Percentiles rank a stretch among this genome's conserved stretches.
These are phyloP conservation scores for Lacanobia wlatinum DNA, from an alignment of 2,888 invertebrate genomes.

Conservation along the genomic window DNA sequence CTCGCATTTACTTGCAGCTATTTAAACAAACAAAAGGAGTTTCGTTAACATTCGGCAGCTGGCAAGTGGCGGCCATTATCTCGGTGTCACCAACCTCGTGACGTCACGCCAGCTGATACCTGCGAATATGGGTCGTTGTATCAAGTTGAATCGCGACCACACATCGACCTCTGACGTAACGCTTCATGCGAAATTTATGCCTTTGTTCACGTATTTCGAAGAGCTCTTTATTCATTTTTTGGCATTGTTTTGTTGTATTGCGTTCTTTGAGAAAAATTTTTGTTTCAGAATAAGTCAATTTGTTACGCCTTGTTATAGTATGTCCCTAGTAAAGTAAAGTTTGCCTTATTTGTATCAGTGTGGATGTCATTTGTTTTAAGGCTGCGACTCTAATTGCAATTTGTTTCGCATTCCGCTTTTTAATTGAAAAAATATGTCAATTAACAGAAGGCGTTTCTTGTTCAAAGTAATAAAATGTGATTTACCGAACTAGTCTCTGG, in stretches of 20 bases:
- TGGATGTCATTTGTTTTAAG: conserved; percentile 1
- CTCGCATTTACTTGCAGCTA: neutral
- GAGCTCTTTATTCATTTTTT: conserved; percentile 7
- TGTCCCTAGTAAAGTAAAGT: neutral
- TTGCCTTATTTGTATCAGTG: neutral
- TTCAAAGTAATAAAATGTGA: neutral
- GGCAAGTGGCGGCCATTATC: conserved; percentile 61
- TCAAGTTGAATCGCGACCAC: conserved; percentile 43
- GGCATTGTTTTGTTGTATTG: conserved; percentile 15
- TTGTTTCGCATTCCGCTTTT: neutral
- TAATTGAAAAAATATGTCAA: neutral
- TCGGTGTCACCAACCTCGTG: conserved; percentile 79
- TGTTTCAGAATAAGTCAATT: neutral
- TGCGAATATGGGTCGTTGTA: conserved; percentile 70
- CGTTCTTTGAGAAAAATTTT: conserved; percentile 13
- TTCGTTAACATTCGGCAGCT: conserved; percentile 54
- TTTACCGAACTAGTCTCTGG: too few relatives aligned
- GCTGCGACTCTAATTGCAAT: conserved; percentile 13
- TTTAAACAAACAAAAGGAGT: conserved; percentile 36
- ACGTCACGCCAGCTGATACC: conserved; percentile 83
- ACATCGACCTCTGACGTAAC: conserved; percentile 57
- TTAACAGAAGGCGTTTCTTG: neutral
- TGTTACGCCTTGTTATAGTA: neutral
- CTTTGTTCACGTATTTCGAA: conserved; percentile 33
- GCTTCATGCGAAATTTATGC: conserved; percentile 37